Evolutionary conservation across 2,888 invertebrate genomes (phyloP), one percentile per base, ranked within the genome.

Genomic region (Callosobruchus maculatus): DNA sequence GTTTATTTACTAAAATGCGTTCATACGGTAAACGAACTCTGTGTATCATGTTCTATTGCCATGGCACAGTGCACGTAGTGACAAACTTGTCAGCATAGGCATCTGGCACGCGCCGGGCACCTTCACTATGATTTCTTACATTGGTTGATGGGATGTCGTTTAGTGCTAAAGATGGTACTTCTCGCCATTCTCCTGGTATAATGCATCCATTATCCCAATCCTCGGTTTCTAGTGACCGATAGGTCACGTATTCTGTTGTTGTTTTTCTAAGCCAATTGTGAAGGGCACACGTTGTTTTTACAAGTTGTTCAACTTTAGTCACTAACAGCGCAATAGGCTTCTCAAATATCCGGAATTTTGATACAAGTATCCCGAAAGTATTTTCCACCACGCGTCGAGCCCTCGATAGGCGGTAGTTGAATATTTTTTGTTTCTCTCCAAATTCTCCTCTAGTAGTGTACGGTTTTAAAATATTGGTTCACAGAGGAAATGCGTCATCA

Each of bases 381-480:
- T 80, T 81, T 76, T 81, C 80, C 13, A 77, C 75, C 70, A 80
- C 73, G 71, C 80, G 74, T 73, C 79, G 74, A 26, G 77, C 78
- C 31, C 80, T 73, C 20, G 76, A 78, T 70, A 80, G 71, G 26
- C 81, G 31, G 70, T 80, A 79, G 72, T 78, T 80, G 71, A 77
- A 80, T 70, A 79, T 73, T 70, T 77, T 77, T 71, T 77, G 26
- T 26, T 26, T 26, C 7, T 26, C 26, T 26, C 26, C 26, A 26
- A 67, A 26, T 26, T 26, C 7, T 26, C 7, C 26, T 26, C 26
- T 26, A 26, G 26, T 26, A 26, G 26, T 26, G 30, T 76, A 74
- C 74, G 78, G 79, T 75, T 77, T 77, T 21, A 75, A 22, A 67
- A 78, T 22, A 72, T 77, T 71, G 7, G 72, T 77, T 72, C 72